Evolutionary conservation across 1,140 invertebrate species (phyloP), one percentile per base, ranked within the genome.

Genomic region (Dendroctonus valens): DNA sequence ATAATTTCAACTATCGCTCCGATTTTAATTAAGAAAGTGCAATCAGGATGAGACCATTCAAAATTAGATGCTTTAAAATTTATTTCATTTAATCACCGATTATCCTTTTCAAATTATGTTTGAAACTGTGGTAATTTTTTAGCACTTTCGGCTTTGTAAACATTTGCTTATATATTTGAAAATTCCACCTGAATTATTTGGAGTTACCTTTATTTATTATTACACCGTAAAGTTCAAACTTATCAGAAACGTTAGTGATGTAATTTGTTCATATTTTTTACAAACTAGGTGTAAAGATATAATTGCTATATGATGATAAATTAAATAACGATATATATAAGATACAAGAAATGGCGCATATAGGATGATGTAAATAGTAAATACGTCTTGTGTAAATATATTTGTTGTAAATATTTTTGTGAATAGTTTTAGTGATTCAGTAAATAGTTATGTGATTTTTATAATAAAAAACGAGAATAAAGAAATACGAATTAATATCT

Each of bases 381-480:
- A 63, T 63, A 54, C 38, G 15, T 53, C 39, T 42, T 41, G 11
- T 46, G 41, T 62, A 62, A 37, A 62, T 63, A 63, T 63, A 53
- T 63, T 63, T 64, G 50, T 62, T 75, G 74, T 75, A 75, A 59
- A 76, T 76, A 76, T 58, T 72, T 74, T 72, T 76, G 73, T 76
- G 70, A 72, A 76, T 76, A 76, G 70, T 65, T 57, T 68, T 72
- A 70, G 66, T 58, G 60, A 52, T 67, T 66, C 48, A 69, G 68
- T 41, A 11, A 55, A 40, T 70, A 72, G 68, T 67, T 71, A 75
- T 72, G 72, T 72, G 73, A 72, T 74, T 75, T 73, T 73, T 68
- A 46, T 63, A 73, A 64, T 69, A 66, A 59, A 67, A 42, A 40
- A 65, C 6, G 65, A 73, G 63, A 71, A 70, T 9, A 52, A 52